These are phyloP conservation scores for Drosophila gaucha DNA, from an alignment of 2,888 invertebrate species.

Conservation along the genomic window DNA sequence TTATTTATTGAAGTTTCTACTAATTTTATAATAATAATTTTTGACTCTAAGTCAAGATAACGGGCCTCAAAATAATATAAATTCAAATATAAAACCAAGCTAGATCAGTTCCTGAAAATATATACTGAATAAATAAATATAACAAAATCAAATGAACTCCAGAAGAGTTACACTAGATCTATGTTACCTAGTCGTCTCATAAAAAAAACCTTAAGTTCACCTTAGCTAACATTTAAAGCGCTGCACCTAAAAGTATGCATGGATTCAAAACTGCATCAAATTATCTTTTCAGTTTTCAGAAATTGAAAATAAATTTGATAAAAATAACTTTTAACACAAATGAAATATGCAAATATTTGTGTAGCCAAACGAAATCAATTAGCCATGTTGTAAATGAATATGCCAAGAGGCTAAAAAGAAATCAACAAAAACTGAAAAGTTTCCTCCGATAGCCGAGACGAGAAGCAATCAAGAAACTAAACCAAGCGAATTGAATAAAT, in stretches of 20 bases:
- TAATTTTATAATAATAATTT: too few relatives aligned
- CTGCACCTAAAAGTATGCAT: conserved; percentile 52
- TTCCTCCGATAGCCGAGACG: conserved; percentile 30
- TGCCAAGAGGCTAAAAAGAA: conserved; percentile 27
- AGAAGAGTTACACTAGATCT: not conserved
- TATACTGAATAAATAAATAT: too few relatives aligned
- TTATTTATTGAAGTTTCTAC: too few relatives aligned
- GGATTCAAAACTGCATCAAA: conserved; percentile 1
- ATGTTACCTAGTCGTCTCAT: too few relatives aligned
- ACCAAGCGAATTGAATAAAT: conserved; percentile 80
- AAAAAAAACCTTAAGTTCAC: not conserved
- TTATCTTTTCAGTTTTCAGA: not conserved
- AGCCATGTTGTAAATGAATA: conserved; percentile 44
- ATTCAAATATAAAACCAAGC: too few relatives aligned
- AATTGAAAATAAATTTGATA: not conserved
- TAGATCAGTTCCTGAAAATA: too few relatives aligned
- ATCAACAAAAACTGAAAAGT: conserved; percentile 6
- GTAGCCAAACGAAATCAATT: conserved; percentile 35
- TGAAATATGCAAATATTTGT: not conserved
- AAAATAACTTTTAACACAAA: too few relatives aligned
- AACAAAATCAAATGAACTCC: too few relatives aligned
- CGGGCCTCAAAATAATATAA: too few relatives aligned
- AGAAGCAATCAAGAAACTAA: conserved; percentile 77
- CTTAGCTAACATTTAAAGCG: not conserved
- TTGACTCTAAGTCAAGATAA: too few relatives aligned